phyloP scores from a whole-genome alignment of 2,888 invertebrate genomes.

The Drosophila subquinaria region DNA sequence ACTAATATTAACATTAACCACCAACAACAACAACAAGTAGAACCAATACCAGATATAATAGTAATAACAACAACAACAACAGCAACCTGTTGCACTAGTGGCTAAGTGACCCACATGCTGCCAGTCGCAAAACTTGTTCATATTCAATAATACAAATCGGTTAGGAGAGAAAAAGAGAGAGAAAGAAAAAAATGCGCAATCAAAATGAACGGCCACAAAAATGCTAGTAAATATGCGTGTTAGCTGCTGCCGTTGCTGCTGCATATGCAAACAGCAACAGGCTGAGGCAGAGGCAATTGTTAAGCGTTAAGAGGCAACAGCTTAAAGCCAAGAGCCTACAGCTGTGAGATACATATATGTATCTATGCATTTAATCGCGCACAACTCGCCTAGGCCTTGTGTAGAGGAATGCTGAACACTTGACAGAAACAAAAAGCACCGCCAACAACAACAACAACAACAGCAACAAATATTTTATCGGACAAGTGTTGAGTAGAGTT shows the following conservation, averaged over 20 bases:
- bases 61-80: conserved; percentile 13
- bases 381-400: conserved; percentile 48
- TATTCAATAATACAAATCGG: conserved; percentile 69
- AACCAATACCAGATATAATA: conserved; percentile 25
- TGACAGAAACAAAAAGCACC: conserved; percentile 50
- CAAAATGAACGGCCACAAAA: conserved; percentile 60
- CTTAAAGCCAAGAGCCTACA: conserved; percentile 14
- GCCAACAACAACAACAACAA: conserved; percentile 31
- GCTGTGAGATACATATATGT: conserved; percentile 25
- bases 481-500: conserved; percentile 51
- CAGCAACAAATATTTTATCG: not conserved
- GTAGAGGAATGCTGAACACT: conserved; percentile 62
- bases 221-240: conserved; percentile 63
- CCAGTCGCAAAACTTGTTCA: conserved; percentile 66
- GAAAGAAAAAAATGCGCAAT: conserved; percentile 37
- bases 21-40: not conserved
- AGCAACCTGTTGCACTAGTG: conserved; percentile 71
- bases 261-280: conserved; percentile 37
- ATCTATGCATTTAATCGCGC: conserved; percentile 47
- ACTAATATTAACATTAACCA: conserved; percentile 5
- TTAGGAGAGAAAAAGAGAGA: conserved; percentile 23
- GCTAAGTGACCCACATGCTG: conserved; percentile 72
- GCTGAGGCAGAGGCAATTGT: conserved; percentile 21
- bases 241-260: conserved; percentile 36
- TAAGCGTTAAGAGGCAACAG: conserved; percentile 38